These are phyloP conservation scores for Eleginops maclovinus DNA, from an alignment of 2,113 vertebrate genomes.

Conservation along the genomic window DNA sequence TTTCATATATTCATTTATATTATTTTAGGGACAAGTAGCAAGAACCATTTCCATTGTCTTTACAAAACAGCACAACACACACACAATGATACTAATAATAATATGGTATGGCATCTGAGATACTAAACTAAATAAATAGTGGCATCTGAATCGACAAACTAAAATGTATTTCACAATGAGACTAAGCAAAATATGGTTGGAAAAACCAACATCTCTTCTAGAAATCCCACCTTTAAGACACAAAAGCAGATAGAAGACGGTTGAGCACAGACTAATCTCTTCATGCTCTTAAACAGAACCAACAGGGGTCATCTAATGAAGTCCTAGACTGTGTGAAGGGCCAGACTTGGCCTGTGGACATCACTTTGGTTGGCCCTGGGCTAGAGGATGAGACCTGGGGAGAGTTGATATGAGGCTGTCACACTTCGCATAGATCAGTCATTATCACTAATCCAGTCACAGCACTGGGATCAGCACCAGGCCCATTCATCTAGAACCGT, in stretches of 20 bases:
- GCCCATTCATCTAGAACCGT: slow-evolving; percentile 82
- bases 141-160: not conserved
- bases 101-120: not conserved
- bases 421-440: slow-evolving; percentile 82
- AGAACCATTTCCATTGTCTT: not conserved
- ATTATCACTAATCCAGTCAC: slow-evolving; percentile 84
- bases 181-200: not conserved
- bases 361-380: slow-evolving; percentile 67
- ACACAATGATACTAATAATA: not conserved
- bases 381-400: slow-evolving; percentile 81
- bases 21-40: not conserved
- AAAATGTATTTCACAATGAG: not conserved
- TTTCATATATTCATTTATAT: not conserved
- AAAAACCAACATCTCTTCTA: not conserved
- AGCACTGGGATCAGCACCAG: slow-evolving; percentile 80
- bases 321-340: slow-evolving; percentile 28
- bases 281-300: slow-evolving; percentile 22
- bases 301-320: slow-evolving; percentile 26
- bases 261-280: slow-evolving; percentile 14
- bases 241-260: not conserved
- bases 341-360: slow-evolving; percentile 64
- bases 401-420: slow-evolving; percentile 84
- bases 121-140: not conserved
- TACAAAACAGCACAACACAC: not conserved
- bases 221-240: not conserved